A percentile compares a stretch with the other conserved stretches of the same genome.
Evolutionary conservation across 2,113 vertebrate species (phyloP).

Genomic region (Athene noctua): DNA sequence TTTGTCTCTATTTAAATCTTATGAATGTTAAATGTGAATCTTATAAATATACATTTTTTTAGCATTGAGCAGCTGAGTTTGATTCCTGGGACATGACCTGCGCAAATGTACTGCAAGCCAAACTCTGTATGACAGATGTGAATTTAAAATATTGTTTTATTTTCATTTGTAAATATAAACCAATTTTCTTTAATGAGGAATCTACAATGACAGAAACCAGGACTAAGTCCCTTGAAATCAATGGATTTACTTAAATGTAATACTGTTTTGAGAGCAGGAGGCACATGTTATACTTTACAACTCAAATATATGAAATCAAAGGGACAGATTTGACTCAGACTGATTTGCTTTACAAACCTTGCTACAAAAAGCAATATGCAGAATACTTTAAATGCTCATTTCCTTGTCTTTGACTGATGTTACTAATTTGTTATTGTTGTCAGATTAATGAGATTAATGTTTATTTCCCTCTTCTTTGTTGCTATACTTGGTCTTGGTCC

Average conservation of each 20-base stretch:
- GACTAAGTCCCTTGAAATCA: slow-evolving; percentile 1
- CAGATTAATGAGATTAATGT: not conserved
- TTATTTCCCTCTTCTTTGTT: not conserved
- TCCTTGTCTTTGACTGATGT: not conserved
- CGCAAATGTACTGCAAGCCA: not conserved
- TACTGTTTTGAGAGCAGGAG: not conserved
- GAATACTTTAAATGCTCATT: not conserved
- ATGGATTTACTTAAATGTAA: not conserved
- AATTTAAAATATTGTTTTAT: not conserved
- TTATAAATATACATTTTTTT: slow-evolving; percentile 5
- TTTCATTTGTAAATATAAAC: not conserved
- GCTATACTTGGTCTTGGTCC: not conserved
- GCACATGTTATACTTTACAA: not conserved
- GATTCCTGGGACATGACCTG: not conserved
- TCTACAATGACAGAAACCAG: not conserved
- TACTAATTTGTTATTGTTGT: slow-evolving; percentile 13
- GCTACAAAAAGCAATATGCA: not conserved
- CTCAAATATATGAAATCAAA: not conserved
- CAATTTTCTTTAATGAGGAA: not conserved
- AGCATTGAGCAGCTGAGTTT: not conserved
- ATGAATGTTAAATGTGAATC: not conserved
- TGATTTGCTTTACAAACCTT: not conserved
- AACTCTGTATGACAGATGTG: not conserved
- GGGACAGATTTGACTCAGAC: not conserved
- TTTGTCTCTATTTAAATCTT: slow-evolving; percentile 33